These are phyloP conservation scores for Beris chalybata DNA, from an alignment of 2,888 invertebrate genomes.

Conservation along the genomic window DNA sequence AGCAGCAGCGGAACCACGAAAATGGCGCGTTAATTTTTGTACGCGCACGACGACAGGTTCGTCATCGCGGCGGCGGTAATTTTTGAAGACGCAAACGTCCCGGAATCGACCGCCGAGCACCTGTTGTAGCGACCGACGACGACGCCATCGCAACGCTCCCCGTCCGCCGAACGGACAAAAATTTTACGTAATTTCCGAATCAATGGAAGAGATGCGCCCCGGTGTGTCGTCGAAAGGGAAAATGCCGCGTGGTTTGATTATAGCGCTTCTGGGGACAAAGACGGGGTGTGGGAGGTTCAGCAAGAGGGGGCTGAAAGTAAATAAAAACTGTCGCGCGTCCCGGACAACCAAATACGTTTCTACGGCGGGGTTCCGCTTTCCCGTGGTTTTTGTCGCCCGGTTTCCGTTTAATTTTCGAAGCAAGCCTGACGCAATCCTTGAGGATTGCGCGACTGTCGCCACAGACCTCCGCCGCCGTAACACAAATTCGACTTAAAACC, in stretches of 20 bases:
- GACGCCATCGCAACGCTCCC: not conserved
- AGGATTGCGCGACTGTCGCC: too few species aligned
- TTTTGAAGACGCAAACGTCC: not conserved
- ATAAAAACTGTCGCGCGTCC: not conserved
- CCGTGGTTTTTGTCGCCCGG: too few species aligned
- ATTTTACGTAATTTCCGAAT: constrained; percentile 38
- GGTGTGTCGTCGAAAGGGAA: not conserved
- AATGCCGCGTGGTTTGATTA: constrained; percentile 32
- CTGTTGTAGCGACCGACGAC: constrained; percentile 17
- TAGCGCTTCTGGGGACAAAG: not conserved
- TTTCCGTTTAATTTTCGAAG: too few species aligned
- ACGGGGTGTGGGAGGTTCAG: constrained; percentile 4
- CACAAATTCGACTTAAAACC: too few species aligned
- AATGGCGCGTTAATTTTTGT: constrained; percentile 26
- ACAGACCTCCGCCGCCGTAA: too few species aligned
- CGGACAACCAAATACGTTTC: not conserved
- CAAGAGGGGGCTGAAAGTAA: not conserved
- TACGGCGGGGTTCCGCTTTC: too few species aligned
- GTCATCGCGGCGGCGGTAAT: not conserved
- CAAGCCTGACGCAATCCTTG: too few species aligned
- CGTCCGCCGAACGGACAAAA: not conserved
- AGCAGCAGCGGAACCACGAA: constrained; percentile 2
- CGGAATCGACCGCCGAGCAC: constrained; percentile 11
- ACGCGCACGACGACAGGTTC: not conserved
- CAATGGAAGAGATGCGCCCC: constrained; percentile 37